These are phyloP conservation scores for Platysteira castanea DNA, from an alignment of 2,113 vertebrate species.

Conservation along the genomic window DNA sequence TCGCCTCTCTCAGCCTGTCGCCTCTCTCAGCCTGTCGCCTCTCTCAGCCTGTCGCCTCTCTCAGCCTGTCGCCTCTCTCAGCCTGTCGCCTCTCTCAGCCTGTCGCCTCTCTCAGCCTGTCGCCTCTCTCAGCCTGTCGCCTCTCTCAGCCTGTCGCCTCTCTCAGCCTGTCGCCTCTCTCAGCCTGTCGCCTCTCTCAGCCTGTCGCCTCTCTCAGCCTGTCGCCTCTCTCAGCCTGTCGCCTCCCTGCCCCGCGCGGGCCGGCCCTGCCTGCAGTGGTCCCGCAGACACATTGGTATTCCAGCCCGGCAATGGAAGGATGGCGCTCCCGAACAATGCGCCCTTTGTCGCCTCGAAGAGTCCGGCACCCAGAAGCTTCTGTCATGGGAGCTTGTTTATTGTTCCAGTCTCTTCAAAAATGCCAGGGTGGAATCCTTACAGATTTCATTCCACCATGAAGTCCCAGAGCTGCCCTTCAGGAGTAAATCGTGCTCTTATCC, in stretches of 20 bases:
- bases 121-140: neutral
- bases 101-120: neutral
- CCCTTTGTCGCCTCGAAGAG: neutral
- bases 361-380: neutral
- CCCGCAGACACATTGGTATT: neutral
- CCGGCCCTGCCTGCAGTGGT: neutral
- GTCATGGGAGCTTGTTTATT: neutral
- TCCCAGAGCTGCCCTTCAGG: neutral
- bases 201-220: neutral
- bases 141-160: neutral
- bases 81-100: neutral
- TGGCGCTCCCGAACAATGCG: neutral
- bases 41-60: neutral
- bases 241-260: neutral
- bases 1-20: neutral
- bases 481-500: fast-evolving
- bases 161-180: neutral
- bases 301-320: neutral
- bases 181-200: neutral
- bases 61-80: neutral
- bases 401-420: neutral
- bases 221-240: neutral
- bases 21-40: neutral
- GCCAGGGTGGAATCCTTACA: neutral
- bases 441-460: neutral